phyloP scores from a whole-genome alignment of 2,888 invertebrate genomes.

The Idaea dimidiata region DNA sequence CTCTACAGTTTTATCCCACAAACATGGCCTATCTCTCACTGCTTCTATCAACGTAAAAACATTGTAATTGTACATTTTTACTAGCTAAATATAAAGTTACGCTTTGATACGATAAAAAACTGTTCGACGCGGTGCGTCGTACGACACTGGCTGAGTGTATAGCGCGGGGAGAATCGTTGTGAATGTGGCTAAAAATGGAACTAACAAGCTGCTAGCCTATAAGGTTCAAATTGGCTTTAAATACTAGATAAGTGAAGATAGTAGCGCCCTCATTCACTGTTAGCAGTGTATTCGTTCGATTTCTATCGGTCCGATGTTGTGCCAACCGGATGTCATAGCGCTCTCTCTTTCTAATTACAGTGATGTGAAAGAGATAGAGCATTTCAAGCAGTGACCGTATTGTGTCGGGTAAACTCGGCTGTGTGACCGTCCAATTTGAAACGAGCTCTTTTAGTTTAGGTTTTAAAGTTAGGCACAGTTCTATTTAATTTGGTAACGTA shows the following conservation, averaged over 20 bases:
- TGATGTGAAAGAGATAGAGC: slow-evolving; percentile 34
- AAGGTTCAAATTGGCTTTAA: not conserved
- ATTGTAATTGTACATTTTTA: slow-evolving; percentile 63
- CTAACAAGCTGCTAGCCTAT: not conserved
- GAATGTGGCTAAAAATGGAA: not conserved
- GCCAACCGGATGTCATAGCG: slow-evolving; percentile 45
- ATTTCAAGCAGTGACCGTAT: not conserved
- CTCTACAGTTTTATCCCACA: slow-evolving; percentile 69
- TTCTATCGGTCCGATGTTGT: not conserved
- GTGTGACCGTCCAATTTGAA: not conserved
- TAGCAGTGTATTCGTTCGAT: not conserved
- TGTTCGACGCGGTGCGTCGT: slow-evolving; percentile 43
- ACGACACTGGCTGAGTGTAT: not conserved
- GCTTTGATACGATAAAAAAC: slow-evolving; percentile 26
- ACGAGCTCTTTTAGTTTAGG: not conserved
- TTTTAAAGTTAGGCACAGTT: not conserved
- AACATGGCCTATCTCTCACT: slow-evolving; percentile 56
- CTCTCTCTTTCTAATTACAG: slow-evolving; percentile 32
- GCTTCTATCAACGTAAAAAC: slow-evolving; percentile 51
- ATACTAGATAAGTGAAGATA: not conserved
- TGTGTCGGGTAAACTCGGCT: not conserved
- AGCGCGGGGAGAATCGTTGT: not conserved
- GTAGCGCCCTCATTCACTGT: not conserved
- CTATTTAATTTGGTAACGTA: not conserved
- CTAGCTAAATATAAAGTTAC: slow-evolving; percentile 13